Conservation (phyloP, 2,888 invertebrate genomes). For the Limnephilus marmoratus region DNA sequence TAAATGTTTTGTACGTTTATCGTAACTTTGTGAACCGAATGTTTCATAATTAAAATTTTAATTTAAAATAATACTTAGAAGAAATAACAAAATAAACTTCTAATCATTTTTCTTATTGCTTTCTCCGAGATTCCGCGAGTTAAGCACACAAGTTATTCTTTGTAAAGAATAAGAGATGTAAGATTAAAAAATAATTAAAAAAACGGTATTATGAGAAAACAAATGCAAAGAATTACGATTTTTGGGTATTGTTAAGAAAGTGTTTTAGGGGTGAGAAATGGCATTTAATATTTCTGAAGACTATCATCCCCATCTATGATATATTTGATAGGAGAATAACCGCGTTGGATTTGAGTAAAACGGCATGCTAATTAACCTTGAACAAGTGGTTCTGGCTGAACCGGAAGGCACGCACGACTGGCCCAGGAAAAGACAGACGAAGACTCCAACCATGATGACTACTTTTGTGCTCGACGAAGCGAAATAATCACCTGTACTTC, state of each 20-base stretch:
- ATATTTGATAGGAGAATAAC: not conserved
- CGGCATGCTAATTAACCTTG: not conserved
- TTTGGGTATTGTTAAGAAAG: not conserved
- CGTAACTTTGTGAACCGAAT: not conserved
- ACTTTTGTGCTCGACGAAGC: constrained; percentile 65
- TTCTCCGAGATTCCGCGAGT: not conserved
- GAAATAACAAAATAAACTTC: not conserved
- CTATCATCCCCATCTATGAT: not conserved
- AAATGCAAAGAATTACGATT: not conserved
- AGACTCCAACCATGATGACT: constrained; percentile 62
- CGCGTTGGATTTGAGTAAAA: constrained; percentile 12
- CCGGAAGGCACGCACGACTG: constrained; percentile 51
- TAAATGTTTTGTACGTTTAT: not conserved
- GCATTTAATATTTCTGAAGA: not conserved
- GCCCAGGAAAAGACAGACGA: constrained; percentile 53
- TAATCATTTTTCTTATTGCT: not conserved
- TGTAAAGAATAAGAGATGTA: not conserved
- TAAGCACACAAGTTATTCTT: not conserved
- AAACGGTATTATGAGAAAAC: not conserved
- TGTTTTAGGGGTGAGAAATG: not conserved
- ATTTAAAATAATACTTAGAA: not conserved
- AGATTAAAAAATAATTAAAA: not conserved
- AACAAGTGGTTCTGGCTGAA: constrained; percentile 26
- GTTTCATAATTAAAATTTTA: not conserved
- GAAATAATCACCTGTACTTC: constrained; percentile 65